phyloP scores from a whole-genome alignment of 2,797 vertebrate species.

The Craterocephalus amniculus region DNA sequence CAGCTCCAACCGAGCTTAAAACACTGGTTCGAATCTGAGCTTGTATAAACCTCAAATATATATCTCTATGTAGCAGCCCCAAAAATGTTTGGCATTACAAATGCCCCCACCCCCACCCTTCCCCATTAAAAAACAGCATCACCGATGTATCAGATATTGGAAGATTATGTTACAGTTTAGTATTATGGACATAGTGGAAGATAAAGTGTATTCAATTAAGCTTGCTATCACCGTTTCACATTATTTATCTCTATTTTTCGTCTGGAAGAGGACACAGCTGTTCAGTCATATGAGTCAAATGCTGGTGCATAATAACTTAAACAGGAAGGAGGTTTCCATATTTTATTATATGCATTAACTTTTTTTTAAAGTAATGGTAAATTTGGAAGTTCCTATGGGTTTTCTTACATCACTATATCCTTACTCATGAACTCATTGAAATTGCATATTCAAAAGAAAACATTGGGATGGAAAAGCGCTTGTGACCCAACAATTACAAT shows the following conservation, averaged over 20 bases:
- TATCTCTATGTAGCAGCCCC: background rate
- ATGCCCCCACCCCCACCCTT: background rate
- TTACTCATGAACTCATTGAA: background rate
- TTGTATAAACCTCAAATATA: background rate
- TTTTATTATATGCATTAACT: too few relatives aligned
- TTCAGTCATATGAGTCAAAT: background rate
- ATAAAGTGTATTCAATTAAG: background rate
- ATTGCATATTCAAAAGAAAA: background rate
- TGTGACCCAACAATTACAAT: conserved; percentile 25
- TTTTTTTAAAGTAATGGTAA: background rate
- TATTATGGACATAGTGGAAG: background rate
- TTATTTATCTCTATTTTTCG: background rate
- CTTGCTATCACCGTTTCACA: background rate
- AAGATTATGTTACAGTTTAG: background rate
- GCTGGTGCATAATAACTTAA: background rate
- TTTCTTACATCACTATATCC: background rate
- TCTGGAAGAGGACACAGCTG: background rate
- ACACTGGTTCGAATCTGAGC: too few relatives aligned
- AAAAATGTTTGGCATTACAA: background rate
- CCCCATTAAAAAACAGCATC: background rate
- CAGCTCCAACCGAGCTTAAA: background rate
- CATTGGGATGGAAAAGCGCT: too few relatives aligned
- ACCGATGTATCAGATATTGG: background rate
- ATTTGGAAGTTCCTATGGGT: background rate
- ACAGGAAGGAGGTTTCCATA: background rate